Conservation (phyloP, 2,888 invertebrate genomes). For the Reticulitermes lucifugus region DNA sequence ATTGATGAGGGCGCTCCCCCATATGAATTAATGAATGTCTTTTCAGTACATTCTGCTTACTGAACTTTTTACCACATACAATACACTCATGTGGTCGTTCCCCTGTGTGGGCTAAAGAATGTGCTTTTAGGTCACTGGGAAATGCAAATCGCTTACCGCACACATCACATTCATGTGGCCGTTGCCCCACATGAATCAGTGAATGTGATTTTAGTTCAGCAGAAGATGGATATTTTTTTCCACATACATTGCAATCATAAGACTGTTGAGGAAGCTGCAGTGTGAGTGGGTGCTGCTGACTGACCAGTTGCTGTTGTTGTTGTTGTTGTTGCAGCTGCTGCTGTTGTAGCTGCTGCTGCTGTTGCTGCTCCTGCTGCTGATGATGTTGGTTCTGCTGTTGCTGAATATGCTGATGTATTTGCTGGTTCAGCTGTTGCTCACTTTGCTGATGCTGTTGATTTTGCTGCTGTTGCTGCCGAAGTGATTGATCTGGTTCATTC, state of each 20-base stretch:
- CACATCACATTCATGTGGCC: constrained; percentile 21
- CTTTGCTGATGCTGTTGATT: neutral
- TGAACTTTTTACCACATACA: constrained; percentile 27
- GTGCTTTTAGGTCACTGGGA: constrained; percentile 27
- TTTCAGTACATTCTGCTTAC: constrained; percentile 22
- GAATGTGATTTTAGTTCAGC: constrained; percentile 16
- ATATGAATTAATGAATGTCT: constrained; percentile 25
- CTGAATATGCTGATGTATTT: neutral
- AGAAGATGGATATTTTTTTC: constrained; percentile 9
- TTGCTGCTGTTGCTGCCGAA: neutral
- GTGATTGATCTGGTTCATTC: neutral
- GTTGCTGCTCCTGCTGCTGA: neutral
- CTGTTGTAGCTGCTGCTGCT: neutral
- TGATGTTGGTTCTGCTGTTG: neutral
- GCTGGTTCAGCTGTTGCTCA: neutral
- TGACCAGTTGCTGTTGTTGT: neutral
- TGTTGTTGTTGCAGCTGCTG: neutral
- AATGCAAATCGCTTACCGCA: constrained; percentile 29
- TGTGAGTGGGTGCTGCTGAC: neutral
- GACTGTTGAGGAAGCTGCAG: neutral
- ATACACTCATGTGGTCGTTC: constrained; percentile 24
- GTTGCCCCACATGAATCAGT: constrained; percentile 3
- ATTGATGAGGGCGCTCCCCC: constrained; percentile 20
- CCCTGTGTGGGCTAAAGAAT: constrained; percentile 15
- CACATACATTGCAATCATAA: constrained; percentile 17